Base-by-base conservation (phyloP, 2,888 invertebrate species). In the Gymnocheta viridis region DNA sequence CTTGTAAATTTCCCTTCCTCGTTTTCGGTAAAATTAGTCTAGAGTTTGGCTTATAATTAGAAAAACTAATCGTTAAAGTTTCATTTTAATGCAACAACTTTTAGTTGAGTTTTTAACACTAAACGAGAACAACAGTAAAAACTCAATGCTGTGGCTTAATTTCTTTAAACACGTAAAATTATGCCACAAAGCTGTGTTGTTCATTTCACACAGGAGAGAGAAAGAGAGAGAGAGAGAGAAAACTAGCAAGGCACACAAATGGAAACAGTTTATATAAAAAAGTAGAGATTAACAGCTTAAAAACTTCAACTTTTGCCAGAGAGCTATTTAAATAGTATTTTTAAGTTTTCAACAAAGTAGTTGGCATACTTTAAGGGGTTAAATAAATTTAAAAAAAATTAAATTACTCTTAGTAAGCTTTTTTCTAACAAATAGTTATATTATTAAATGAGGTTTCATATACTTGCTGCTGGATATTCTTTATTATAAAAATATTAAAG, bases 1-100 rank as follows among this genome's bases (percentile, higher is more conserved):
- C 24, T 24, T 9, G 6, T 54, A 51, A 14, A 12, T 14, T 32
- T 32, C 49, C 14, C 4, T 9, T 22, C 0, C 38, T 38, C 27
- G 3, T 4, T 27, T 10, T 9, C 5, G 14, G 2, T 27, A 35
- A n/a, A 66, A 77, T 62, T 76, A 49, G 24, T 64, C 38, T 79
- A 62, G 32, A 22, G 44, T 58, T 72, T 1, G 22, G 70, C 58
- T 58, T 47, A 79, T 74, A 74, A 82, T 73, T 79, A 78, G 67
- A 69, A 82, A 78, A 78, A 77, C 67, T 78, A 78, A 67, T 73
- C 78, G 73, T 64, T 74, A 82, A 82, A 69, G 82, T 82, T 79
- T 74, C 49, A 67, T 77, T 77, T 80, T 82, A 82, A 77, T 82
- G 72, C 73, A 58, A 35, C 19, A 74, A 79, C 62, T 70, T 79